A percentile compares a stretch with the other conserved stretches of the same genome.
phyloP scores from a whole-genome alignment of 2,888 invertebrate species.

The Malthinus seriepunctatus region DNA sequence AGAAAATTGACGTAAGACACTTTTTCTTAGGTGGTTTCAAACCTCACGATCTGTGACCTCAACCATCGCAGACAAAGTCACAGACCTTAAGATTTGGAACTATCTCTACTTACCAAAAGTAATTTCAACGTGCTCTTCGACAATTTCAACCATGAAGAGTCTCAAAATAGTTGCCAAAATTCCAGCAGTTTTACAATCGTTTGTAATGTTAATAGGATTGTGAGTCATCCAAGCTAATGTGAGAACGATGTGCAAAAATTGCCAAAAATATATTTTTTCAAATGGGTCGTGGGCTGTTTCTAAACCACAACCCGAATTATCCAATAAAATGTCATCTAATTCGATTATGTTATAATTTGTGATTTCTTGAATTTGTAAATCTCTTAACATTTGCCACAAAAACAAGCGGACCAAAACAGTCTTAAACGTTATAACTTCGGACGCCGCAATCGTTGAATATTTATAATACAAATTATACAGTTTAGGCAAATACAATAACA shows the following conservation, averaged over 20 bases:
- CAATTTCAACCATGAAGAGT: constrained; percentile 57
- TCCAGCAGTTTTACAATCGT: constrained; percentile 54
- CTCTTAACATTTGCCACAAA: constrained; percentile 65
- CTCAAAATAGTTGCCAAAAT: constrained; percentile 59
- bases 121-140: constrained; percentile 54
- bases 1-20: too few relatives aligned
- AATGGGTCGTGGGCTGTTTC: constrained; percentile 60
- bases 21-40: too few relatives aligned
- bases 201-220: constrained; percentile 48
- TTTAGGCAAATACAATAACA: constrained; percentile 10
- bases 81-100: neutral
- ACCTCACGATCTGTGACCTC: neutral
- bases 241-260: constrained; percentile 62
- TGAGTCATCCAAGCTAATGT: constrained; percentile 58
- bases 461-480: constrained; percentile 20
- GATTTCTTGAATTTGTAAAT: constrained; percentile 57
- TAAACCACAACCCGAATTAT: constrained; percentile 57
- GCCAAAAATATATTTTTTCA: constrained; percentile 65
- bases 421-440: constrained; percentile 37
- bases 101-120: constrained; percentile 51
- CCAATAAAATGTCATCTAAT: constrained; percentile 57
- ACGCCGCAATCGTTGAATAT: constrained; percentile 20
- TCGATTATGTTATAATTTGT: constrained; percentile 58
- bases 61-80: constrained; percentile 6
- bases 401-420: constrained; percentile 59